A percentile compares a stretch with the other conserved stretches of the same genome.
These are phyloP conservation scores for Meleagris gallopavo DNA, from an alignment of 2,113 vertebrate species.

Conservation along the genomic window DNA sequence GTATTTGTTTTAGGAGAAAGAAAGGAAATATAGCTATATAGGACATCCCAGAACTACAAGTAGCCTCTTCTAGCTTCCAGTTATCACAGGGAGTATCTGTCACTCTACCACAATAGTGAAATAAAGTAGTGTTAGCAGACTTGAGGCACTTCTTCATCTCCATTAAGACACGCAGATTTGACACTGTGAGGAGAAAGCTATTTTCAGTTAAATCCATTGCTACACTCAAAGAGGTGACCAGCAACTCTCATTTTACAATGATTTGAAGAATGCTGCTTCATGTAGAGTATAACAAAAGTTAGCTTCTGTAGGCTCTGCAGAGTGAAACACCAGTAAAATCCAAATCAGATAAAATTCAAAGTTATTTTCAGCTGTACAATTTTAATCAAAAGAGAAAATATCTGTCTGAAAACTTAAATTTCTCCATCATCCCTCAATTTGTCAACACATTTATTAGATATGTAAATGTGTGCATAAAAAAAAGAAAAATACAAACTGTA, in stretches of 20 bases:
- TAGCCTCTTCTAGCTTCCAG: background rate
- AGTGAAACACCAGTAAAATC: background rate
- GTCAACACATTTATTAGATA: background rate
- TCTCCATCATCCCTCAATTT: background rate
- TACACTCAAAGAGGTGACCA: background rate
- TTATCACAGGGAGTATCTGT: background rate
- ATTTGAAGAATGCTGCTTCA: background rate
- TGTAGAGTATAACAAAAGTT: background rate
- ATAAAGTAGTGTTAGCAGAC: background rate
- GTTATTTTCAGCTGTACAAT: background rate
- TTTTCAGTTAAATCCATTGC: background rate
- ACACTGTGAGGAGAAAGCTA: background rate
- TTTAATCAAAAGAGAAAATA: background rate
- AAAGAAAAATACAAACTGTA: background rate
- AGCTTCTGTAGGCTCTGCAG: background rate
- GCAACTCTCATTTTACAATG: background rate
- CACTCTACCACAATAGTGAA: background rate
- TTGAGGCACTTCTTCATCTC: background rate
- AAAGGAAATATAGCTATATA: background rate
- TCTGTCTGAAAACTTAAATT: background rate
- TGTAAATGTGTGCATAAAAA: background rate
- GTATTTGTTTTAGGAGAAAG: background rate
- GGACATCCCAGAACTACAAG: rapidly evolving
- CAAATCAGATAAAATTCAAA: background rate
- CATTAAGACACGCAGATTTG: background rate